Evolutionary conservation across 2,113 vertebrate species (phyloP), one percentile per base, ranked within the genome.

Genomic region (Ellobius talpinus): DNA sequence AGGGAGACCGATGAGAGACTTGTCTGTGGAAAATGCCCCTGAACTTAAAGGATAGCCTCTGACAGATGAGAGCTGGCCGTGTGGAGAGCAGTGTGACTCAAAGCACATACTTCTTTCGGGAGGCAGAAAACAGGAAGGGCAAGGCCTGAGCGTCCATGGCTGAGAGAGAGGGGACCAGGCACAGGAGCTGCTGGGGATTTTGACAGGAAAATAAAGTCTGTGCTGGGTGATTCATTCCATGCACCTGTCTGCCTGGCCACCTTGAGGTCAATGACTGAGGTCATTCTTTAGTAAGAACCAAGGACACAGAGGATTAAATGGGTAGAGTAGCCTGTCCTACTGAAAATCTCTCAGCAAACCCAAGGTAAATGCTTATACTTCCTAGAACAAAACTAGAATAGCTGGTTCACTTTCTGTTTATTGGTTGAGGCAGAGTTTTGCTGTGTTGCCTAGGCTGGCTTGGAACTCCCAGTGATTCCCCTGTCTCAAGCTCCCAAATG

Each of bases 1-100:
- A 96, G 78, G 89, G 89, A 87, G 92, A 78, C 42, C 11, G 76
- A 95, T 70, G 76, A 90, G 81, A 85, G 84, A 96, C 77, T 55
- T 95, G 58, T 85, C 58, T 29, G 66, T 73, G 66, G 85, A 85
- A 88, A 90, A 93, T 68, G 36, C 26, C 86, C 26, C 14, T 33
- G 76, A 42, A 74, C 52, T 89, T 39, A 84, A 63, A 85, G 90
- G 89, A 74, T 31, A 88, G 81, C 42, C 61, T 97, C 42, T 72
- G 33, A n/a, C n/a, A 39, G 66, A 29, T 7, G 65, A 89, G 70
- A 82, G 79, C 36, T 23, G 63, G 74, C 1, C 10, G 61, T 84
- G 26, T 2, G 13, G 84, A 76, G 87, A 72, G 31, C n/a, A 52
- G 94, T 1, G 0, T 94, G 87, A 85, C 52, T 96, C 84, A 90